A percentile compares a stretch with the other conserved stretches of the same genome.
Evolutionary conservation across 2,113 vertebrate genomes (phyloP).

Genomic region (Chloropsis cyanopogon): DNA sequence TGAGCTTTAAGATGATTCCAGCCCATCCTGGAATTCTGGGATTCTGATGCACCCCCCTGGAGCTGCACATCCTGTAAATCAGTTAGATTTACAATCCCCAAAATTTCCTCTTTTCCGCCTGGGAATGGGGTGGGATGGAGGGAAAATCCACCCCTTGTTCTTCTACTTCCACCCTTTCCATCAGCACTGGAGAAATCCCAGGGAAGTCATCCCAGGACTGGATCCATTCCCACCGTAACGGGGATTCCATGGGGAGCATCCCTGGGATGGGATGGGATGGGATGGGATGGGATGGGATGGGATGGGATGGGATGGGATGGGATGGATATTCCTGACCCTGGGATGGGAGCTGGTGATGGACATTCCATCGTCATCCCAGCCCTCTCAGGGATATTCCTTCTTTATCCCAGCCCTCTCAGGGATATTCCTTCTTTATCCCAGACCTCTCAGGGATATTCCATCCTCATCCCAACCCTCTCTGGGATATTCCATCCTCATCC

Average conservation of each 20-base stretch:
- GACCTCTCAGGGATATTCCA: neutral
- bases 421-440: neutral
- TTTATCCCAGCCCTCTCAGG: neutral
- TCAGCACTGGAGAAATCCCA: accelerated
- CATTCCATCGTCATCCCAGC: neutral
- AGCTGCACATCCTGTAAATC: neutral
- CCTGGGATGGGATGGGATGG: neutral
- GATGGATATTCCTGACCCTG: neutral
- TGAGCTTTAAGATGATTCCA: neutral
- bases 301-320: too few species aligned
- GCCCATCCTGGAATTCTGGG: neutral
- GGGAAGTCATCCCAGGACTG: neutral
- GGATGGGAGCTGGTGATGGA: neutral
- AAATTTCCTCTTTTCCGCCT: neutral
- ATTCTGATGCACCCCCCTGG: neutral
- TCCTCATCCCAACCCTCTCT: too few species aligned
- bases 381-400: neutral
- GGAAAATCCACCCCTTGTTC: neutral
- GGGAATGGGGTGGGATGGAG: neutral
- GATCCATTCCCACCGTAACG: neutral
- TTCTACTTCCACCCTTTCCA: neutral
- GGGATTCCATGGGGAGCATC: neutral
- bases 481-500: neutral
- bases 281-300: too few species aligned
- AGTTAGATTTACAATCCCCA: neutral